Evolutionary conservation across 2,113 vertebrate genomes (phyloP), one percentile per base, ranked within the genome.

Genomic region (Leptocoma aspasia): DNA sequence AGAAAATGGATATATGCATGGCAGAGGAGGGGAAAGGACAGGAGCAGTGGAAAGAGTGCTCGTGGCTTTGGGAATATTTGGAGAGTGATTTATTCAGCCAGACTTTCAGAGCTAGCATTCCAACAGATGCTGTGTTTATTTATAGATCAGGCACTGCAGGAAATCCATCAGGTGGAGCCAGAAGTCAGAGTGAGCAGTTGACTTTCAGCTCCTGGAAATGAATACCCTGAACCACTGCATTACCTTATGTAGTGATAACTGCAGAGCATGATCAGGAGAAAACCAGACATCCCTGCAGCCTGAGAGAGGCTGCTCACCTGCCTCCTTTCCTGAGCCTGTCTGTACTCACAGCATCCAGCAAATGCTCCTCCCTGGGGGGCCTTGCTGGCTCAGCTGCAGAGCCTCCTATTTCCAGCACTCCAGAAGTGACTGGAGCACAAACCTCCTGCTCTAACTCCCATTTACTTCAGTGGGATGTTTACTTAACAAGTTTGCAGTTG

Each of bases 111-210:
- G n/a, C 56, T 84, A 63, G 79, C 53, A 79, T 54, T 89, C 50
- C 75, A 92, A 66, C 95, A 97, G 95, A 95, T 95, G 91, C 17
- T 94, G 77, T 86, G 64, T 68, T 87, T 95, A 91, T 97, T 96
- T 96, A 86, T 96, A 95, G 95, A 23, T 81, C 92, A 53, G 68
- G 28, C 68, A 52, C 49, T 84, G 63, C 87, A 94, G 84, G 87
- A 89, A 90, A 96, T 95, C 93, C 60, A 88, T 95, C 92, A 94
- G 82, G 86, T 50, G 68, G 77, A 95, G 60, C 60, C 63, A 82
- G 86, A 69, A 95, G 70, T 59, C 78, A 82, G 85, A 31, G 59
- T 19, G 61, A 90, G 53, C 50, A 66, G 54, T 16, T 66, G 72
- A 60, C 17, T 96, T 90, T 68, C 66, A 63, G 56, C 59, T 70